phyloP scores from a whole-genome alignment of 2,888 invertebrate species.

The Gymnoscelis rufifasciata region DNA sequence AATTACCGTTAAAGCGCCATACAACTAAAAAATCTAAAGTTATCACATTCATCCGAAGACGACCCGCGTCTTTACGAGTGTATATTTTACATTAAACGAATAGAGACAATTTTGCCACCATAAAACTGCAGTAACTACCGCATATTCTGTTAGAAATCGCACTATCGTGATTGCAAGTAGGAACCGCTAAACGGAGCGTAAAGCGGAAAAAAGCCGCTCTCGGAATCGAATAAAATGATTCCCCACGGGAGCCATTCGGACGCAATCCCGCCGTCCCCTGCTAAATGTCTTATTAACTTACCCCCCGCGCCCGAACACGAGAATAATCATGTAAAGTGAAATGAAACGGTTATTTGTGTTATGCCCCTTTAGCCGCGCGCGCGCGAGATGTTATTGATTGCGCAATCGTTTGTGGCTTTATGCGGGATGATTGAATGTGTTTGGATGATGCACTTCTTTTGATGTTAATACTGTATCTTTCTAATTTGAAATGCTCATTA shows the following conservation, averaged over 20 bases:
- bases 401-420: slow-evolving; percentile 56
- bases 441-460: slow-evolving; percentile 15
- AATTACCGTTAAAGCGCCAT: too few species aligned
- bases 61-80: too few species aligned
- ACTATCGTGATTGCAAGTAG: slow-evolving; percentile 59
- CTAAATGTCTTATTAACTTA: slow-evolving; percentile 80
- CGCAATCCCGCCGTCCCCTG: slow-evolving; percentile 80
- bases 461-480: background rate
- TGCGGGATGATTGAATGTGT: slow-evolving; percentile 22
- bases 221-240: slow-evolving; percentile 86
- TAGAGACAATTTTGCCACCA: background rate
- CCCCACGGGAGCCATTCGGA: slow-evolving; percentile 85
- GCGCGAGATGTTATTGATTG: slow-evolving; percentile 62
- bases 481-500: too few species aligned
- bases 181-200: slow-evolving; percentile 76
- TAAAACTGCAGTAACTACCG: slow-evolving; percentile 10
- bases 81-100: background rate
- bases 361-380: slow-evolving; percentile 72
- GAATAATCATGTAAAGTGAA: slow-evolving; percentile 80
- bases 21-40: too few species aligned
- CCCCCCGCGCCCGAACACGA: slow-evolving; percentile 61
- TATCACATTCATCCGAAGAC: too few species aligned
- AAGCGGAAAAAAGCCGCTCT: slow-evolving; percentile 75
- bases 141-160: slow-evolving; percentile 34
- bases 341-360: slow-evolving; percentile 79